These are phyloP conservation scores for Thripadectes ignobilis DNA, from an alignment of 2,797 vertebrate genomes.

Conservation along the genomic window DNA sequence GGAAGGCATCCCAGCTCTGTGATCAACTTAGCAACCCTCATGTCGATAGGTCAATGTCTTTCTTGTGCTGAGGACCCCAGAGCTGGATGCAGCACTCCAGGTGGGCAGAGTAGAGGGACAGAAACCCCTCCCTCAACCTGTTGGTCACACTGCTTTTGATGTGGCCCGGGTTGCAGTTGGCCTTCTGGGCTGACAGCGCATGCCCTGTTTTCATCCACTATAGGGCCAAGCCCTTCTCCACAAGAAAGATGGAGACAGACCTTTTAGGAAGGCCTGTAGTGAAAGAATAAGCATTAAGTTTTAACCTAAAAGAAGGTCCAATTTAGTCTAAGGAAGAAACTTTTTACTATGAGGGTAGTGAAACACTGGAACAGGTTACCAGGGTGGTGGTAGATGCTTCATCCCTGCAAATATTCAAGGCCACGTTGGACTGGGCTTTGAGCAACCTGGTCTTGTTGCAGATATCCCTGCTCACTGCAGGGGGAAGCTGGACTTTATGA, in stretches of 20 bases:
- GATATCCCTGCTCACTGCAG: fast-evolving
- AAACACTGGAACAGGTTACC: neutral
- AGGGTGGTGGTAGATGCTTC: neutral
- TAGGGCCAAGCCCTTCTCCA: fast-evolving
- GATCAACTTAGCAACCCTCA: neutral
- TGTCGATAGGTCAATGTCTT: neutral
- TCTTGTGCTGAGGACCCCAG: neutral
- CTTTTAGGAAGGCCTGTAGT: neutral
- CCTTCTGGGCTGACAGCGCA: neutral
- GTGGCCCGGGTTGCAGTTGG: neutral
- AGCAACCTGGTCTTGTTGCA: neutral
- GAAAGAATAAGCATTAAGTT: neutral
- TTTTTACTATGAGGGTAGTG: fast-evolving
- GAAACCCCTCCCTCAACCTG: neutral
- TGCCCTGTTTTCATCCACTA: neutral
- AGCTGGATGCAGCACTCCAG: neutral
- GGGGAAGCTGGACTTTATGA: neutral
- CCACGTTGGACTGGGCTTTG: fast-evolving
- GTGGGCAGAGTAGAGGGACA: neutral
- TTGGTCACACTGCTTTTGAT: neutral
- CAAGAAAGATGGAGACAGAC: neutral
- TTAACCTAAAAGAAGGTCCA: neutral
- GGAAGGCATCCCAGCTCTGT: fast-evolving
- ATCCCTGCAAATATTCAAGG: neutral
- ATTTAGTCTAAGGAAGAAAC: neutral